Percentiles rank a stretch among this genome's conserved stretches.
These are phyloP conservation scores for Camelus dromedarius DNA, from an alignment of 2,113 vertebrate genomes.

Conservation along the genomic window DNA sequence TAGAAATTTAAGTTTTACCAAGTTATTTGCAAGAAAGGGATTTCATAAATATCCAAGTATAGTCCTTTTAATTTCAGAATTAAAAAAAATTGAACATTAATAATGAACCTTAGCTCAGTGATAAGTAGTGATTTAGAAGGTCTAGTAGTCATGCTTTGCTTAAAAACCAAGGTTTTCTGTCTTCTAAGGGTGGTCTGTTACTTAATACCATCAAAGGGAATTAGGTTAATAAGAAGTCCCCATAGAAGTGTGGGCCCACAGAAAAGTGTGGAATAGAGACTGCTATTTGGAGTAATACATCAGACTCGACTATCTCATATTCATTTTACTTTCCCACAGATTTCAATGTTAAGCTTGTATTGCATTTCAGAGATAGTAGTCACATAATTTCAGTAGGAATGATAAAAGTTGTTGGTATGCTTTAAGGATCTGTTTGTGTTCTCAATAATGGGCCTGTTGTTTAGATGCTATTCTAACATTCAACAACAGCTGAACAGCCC, in stretches of 20 bases:
- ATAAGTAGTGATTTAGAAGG: constrained; percentile 28
- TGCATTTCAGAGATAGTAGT: constrained; percentile 6
- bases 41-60: constrained; percentile 31
- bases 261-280: background rate
- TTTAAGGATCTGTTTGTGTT: background rate
- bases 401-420: background rate
- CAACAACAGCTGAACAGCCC: background rate
- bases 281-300: background rate
- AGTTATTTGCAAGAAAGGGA: background rate
- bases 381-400: constrained; percentile 25
- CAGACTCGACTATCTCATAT: background rate
- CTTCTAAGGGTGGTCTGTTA: constrained; percentile 35
- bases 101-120: constrained; percentile 22
- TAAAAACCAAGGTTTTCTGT: constrained; percentile 39
- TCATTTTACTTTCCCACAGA: constrained; percentile 24
- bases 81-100: constrained; percentile 11
- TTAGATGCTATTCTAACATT: constrained; percentile 1
- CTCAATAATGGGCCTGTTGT: background rate
- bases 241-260: background rate
- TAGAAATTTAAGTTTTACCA: constrained; percentile 58
- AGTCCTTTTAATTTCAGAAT: constrained; percentile 34
- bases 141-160: constrained; percentile 2
- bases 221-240: background rate
- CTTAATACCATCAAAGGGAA: constrained; percentile 15
- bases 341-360: constrained; percentile 49